Evolutionary conservation across 1,140 invertebrate species (phyloP).

Genomic region (Drosophila triauraria): DNA sequence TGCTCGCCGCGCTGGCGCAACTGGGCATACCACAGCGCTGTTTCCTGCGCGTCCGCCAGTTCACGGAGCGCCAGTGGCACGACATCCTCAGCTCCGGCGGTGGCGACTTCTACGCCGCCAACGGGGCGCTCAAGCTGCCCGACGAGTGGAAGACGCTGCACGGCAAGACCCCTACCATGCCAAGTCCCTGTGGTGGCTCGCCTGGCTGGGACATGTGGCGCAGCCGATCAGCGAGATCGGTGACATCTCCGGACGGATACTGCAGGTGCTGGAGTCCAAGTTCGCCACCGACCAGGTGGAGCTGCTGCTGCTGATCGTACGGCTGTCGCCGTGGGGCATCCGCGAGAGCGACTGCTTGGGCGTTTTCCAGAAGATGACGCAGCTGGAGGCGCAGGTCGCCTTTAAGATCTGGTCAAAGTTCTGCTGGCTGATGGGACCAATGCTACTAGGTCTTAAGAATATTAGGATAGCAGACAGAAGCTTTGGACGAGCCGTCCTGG

Average conservation of each 20-base stretch:
- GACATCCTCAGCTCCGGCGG: conserved; percentile 82
- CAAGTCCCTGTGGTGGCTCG: conserved; percentile 84
- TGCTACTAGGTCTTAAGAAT: conserved; percentile 79
- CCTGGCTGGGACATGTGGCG: conserved; percentile 81
- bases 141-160: conserved; percentile 79
- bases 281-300: conserved; percentile 75
- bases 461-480: conserved; percentile 81
- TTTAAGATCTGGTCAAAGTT: conserved; percentile 84
- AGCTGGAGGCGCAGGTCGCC: conserved; percentile 82
- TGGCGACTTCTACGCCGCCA: conserved; percentile 83
- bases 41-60: conserved; percentile 77
- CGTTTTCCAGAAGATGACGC: conserved; percentile 77
- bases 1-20: conserved; percentile 72
- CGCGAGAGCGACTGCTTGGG: conserved; percentile 80
- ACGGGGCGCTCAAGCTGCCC: conserved; percentile 79
- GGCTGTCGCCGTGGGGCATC: conserved; percentile 77
- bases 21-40: conserved; percentile 76
- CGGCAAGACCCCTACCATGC: conserved; percentile 84
- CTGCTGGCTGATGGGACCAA: conserved; percentile 85
- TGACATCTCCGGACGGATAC: conserved; percentile 70
- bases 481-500: conserved; percentile 74
- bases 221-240: conserved; percentile 73
- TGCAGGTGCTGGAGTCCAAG: conserved; percentile 78
- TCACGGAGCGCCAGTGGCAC: conserved; percentile 83
- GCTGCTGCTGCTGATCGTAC: conserved; percentile 74